Percentiles rank a stretch among this genome's conserved stretches.
Conservation (phyloP, 2,888 invertebrate species). For the Panopea generosa region DNA sequence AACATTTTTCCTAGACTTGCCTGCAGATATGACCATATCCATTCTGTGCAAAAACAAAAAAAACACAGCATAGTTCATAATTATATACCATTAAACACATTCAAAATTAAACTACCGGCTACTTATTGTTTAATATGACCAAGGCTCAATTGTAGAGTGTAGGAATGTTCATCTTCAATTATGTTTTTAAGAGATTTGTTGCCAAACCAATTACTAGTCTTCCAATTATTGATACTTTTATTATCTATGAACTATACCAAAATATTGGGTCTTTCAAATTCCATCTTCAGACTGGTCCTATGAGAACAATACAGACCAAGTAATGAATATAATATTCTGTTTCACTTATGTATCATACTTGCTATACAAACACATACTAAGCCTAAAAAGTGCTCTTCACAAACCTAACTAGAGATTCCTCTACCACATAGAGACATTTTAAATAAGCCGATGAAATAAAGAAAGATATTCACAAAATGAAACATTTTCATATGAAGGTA, state of each 20-base stretch:
- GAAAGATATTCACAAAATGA: too few species aligned
- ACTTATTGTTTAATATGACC: neutral
- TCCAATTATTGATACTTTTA: conserved; percentile 1
- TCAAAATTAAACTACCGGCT: too few species aligned
- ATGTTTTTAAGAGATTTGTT: too few species aligned
- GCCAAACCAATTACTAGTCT: too few species aligned
- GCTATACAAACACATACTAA: conserved; percentile 17
- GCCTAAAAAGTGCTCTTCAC: conserved; percentile 9
- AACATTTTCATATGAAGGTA: conserved; percentile 13
- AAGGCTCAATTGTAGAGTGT: too few species aligned
- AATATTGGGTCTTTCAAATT: conserved; percentile 23
- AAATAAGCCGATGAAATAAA: conserved; percentile 6
- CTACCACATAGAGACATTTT: conserved; percentile 11
- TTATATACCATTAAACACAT: neutral
- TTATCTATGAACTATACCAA: conserved; percentile 1
- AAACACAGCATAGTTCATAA: neutral
- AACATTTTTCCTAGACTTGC: conserved; percentile 1
- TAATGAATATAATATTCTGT: conserved; percentile 5
- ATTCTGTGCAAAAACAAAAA: neutral
- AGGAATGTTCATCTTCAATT: too few species aligned
- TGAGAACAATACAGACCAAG: too few species aligned
- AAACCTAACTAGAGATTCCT: conserved; percentile 18
- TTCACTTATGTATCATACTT: conserved; percentile 7
- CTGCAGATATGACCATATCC: neutral
- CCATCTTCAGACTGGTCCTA: conserved; percentile 12